Percentiles rank a stretch among this genome's conserved stretches.
Conservation (phyloP, 30 jellyfish, hydroid and myxozoan species). For the Pelagia noctiluca region DNA sequence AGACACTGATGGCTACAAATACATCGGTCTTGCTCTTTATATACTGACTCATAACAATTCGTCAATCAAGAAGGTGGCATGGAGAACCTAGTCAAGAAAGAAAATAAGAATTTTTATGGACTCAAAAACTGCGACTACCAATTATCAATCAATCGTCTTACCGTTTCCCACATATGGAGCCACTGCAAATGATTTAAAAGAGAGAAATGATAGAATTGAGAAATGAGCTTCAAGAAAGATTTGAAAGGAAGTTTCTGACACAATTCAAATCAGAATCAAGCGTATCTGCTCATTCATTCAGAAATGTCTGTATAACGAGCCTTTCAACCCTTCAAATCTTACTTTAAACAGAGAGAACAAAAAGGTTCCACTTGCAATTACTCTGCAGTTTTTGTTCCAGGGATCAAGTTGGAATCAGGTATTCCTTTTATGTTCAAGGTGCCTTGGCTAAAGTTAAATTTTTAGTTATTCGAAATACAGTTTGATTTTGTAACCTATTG, state of each 20-base stretch:
- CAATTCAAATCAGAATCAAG: too few relatives aligned
- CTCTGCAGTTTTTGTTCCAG: too few relatives aligned
- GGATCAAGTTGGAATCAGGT: too few relatives aligned
- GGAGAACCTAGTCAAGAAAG: slow-evolving; percentile 23
- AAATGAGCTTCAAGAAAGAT: background rate
- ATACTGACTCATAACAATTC: background rate
- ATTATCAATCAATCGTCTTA: background rate
- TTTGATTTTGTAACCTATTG: too few relatives aligned
- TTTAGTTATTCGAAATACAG: too few relatives aligned
- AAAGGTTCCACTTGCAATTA: too few relatives aligned
- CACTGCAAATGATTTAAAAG: slow-evolving; percentile 3
- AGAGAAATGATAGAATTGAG: background rate
- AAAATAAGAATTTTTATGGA: slow-evolving; percentile 15
- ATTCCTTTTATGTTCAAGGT: too few relatives aligned
- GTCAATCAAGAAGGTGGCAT: background rate
- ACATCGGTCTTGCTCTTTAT: slow-evolving; percentile 1
- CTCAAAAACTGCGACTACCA: slow-evolving; percentile 2
- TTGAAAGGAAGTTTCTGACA: background rate
- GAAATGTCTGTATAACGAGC: too few relatives aligned
- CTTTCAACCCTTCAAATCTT: too few relatives aligned
- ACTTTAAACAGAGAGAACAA: too few relatives aligned
- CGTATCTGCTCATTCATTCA: too few relatives aligned
- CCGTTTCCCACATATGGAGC: background rate
- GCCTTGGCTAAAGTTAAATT: too few relatives aligned
- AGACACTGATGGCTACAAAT: slow-evolving; percentile 32